Percentiles rank a stretch among this genome's conserved stretches.
These are phyloP conservation scores for Brachypodius melanocephalos DNA, from an alignment of 2,113 vertebrate genomes.

Conservation along the genomic window DNA sequence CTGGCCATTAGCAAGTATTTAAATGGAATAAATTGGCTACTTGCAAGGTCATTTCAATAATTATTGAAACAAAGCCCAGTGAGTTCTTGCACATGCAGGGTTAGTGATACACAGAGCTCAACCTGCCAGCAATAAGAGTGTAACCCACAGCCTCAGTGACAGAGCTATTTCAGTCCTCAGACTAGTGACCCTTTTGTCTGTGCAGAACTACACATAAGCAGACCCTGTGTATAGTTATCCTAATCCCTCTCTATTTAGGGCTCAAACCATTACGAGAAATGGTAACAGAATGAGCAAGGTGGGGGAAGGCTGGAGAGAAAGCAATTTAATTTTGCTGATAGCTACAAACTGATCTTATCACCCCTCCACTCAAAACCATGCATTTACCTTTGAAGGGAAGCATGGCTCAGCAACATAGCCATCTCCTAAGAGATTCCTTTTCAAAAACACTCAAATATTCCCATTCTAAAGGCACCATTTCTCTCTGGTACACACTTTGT, in stretches of 20 bases:
- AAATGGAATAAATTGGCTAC: constrained; percentile 28
- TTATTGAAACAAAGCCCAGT: not conserved
- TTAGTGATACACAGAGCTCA: not conserved
- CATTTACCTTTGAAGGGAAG: not conserved
- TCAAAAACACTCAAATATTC: not conserved
- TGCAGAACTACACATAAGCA: not conserved
- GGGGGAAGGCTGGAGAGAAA: not conserved
- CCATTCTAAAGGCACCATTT: not conserved
- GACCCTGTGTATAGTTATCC: not conserved
- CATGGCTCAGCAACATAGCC: not conserved
- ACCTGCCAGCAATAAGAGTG: not conserved
- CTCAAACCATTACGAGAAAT: not conserved
- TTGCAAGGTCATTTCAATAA: not conserved
- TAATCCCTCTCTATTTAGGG: not conserved
- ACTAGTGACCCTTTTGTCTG: not conserved
- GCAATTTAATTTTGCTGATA: not conserved
- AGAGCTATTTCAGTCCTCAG: not conserved
- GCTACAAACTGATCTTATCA: not conserved
- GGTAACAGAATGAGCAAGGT: fast-evolving
- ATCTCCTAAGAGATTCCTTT: not conserved
- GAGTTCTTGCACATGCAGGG: not conserved
- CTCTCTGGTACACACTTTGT: not conserved
- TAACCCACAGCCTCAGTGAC: not conserved
- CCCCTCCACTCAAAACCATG: not conserved
- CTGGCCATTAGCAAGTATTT: not conserved